Conservation (phyloP, 2,113 vertebrate species). For the Anser brachyrhynchus region DNA sequence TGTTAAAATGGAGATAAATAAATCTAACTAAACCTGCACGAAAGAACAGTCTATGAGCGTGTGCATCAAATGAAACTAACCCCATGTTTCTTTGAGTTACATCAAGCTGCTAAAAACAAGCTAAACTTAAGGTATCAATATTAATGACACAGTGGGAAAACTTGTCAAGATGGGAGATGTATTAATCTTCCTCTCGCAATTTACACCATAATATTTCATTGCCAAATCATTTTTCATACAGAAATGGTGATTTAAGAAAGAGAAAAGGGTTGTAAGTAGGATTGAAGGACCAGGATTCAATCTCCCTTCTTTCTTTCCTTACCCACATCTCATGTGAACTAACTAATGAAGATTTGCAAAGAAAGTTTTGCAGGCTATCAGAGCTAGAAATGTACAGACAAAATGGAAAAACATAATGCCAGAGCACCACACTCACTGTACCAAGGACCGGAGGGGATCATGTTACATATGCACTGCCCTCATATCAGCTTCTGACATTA, state of each 20-base stretch:
- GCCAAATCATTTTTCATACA: constrained; percentile 19
- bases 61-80: background rate
- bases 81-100: background rate
- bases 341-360: background rate
- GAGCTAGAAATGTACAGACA: background rate
- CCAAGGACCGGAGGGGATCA: fast-evolving
- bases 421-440: background rate
- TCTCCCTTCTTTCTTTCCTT: background rate
- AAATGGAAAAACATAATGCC: background rate
- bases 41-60: background rate
- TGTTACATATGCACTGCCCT: background rate
- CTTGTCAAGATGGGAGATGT: background rate
- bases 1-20: background rate
- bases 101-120: constrained; percentile 11
- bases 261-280: background rate
- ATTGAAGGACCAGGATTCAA: background rate
- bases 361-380: background rate
- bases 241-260: background rate
- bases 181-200: constrained; percentile 41
- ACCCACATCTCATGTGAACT: background rate
- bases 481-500: background rate
- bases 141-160: constrained; percentile 25
- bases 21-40: background rate
- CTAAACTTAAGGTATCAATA: constrained; percentile 2
- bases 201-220: constrained; percentile 30